Evolutionary conservation across 2,113 vertebrate species (phyloP).

Genomic region (rat (Rattus norvegicus)): DNA sequence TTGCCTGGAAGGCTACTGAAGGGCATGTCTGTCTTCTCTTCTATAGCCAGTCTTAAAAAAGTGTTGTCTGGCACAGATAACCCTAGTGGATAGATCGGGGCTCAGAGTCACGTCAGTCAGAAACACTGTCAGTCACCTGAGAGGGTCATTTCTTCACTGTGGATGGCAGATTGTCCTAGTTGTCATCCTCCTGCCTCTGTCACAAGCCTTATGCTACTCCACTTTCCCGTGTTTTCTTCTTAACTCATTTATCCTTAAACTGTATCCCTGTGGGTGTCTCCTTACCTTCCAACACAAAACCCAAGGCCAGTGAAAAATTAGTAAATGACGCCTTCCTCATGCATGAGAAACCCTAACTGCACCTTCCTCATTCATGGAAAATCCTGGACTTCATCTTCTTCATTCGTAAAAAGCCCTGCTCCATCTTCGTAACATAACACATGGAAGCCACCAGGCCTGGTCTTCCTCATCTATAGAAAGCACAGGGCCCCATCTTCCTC

Average conservation of each 20-base stretch:
- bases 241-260: neutral
- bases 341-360: neutral
- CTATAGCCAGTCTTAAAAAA: accelerated
- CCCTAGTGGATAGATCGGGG: accelerated
- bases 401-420: neutral
- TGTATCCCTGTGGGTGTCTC: neutral
- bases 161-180: accelerated
- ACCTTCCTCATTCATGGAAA: neutral
- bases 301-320: neutral
- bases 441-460: neutral
- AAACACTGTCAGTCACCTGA: accelerated
- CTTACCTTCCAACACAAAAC: neutral
- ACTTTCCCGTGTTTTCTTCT: neutral
- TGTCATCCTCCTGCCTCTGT: accelerated
- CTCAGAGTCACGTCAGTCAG: accelerated
- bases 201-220: neutral
- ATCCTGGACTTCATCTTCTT: neutral
- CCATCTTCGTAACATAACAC: neutral
- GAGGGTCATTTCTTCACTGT: accelerated
- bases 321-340: neutral
- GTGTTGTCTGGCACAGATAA: accelerated
- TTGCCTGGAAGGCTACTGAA: accelerated
- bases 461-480: neutral
- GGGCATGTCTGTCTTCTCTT: neutral
- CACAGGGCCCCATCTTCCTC: neutral